Conservation (phyloP, 2,797 vertebrate species). For the Linurgus olivaceus region DNA sequence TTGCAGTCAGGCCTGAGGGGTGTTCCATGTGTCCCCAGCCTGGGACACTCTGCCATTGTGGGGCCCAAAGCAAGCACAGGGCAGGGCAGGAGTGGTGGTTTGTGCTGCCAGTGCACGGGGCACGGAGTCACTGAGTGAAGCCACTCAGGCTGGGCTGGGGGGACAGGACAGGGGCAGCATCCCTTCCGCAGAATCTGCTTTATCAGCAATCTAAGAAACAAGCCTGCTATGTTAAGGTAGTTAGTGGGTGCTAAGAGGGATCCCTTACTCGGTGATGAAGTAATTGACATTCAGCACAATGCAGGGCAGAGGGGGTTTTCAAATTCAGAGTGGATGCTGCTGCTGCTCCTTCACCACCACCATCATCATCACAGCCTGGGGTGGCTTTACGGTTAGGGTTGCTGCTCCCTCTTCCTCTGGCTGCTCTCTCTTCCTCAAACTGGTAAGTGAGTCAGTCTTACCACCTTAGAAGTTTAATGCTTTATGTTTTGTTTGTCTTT, state of each 20-base stretch:
- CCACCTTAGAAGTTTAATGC: not conserved
- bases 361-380: rapidly evolving
- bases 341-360: not conserved
- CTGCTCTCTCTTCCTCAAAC: not conserved
- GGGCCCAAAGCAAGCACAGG: not conserved
- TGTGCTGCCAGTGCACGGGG: not conserved
- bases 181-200: not conserved
- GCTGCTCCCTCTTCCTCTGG: not conserved
- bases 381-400: too few relatives aligned
- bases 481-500: not conserved
- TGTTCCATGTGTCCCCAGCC: not conserved
- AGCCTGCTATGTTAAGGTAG: not conserved
- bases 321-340: rapidly evolving
- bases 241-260: not conserved
- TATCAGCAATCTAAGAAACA: not conserved
- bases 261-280: not conserved
- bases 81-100: not conserved
- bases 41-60: not conserved
- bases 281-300: not conserved
- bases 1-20: not conserved
- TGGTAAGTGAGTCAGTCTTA: not conserved
- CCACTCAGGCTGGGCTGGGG: not conserved
- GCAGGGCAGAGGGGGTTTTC: rapidly evolving
- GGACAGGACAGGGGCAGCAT: not conserved
- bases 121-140: not conserved